These are phyloP conservation scores for Drosophila pullipes DNA, from an alignment of 2,888 invertebrate species.

Conservation along the genomic window DNA sequence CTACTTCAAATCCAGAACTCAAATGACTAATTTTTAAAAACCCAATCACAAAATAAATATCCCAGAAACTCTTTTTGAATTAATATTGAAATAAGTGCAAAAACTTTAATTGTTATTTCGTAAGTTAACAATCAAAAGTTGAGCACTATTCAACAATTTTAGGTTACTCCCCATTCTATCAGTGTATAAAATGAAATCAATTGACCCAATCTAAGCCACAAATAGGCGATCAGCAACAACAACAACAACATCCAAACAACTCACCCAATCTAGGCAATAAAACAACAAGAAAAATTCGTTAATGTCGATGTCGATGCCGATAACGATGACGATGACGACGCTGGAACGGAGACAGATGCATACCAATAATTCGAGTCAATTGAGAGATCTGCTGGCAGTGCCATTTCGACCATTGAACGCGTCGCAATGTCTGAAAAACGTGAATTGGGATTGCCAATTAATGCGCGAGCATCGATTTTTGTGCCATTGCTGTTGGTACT, in stretches of 20 bases:
- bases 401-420: slow-evolving; percentile 62
- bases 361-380: slow-evolving; percentile 5
- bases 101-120: neutral
- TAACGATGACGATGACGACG: slow-evolving; percentile 23
- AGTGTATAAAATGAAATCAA: slow-evolving; percentile 31
- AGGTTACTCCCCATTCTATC: too few relatives aligned
- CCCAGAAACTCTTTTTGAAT: neutral
- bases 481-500: slow-evolving; percentile 38
- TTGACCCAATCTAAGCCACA: slow-evolving; percentile 37
- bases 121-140: neutral
- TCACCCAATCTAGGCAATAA: slow-evolving; percentile 19
- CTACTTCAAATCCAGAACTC: neutral
- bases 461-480: slow-evolving; percentile 16
- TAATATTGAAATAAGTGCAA: neutral
- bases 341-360: slow-evolving; percentile 3
- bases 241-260: slow-evolving; percentile 21
- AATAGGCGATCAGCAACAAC: neutral
- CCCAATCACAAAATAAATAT: neutral
- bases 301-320: slow-evolving; percentile 37
- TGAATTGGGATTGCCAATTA: slow-evolving; percentile 2
- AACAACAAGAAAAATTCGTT: slow-evolving; percentile 24
- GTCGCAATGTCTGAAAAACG: slow-evolving; percentile 58
- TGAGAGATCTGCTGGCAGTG: slow-evolving; percentile 51
- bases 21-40: neutral
- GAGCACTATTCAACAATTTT: too few relatives aligned